Conservation (phyloP, 2,888 invertebrate genomes). For the Cerceris ruficornis region DNA sequence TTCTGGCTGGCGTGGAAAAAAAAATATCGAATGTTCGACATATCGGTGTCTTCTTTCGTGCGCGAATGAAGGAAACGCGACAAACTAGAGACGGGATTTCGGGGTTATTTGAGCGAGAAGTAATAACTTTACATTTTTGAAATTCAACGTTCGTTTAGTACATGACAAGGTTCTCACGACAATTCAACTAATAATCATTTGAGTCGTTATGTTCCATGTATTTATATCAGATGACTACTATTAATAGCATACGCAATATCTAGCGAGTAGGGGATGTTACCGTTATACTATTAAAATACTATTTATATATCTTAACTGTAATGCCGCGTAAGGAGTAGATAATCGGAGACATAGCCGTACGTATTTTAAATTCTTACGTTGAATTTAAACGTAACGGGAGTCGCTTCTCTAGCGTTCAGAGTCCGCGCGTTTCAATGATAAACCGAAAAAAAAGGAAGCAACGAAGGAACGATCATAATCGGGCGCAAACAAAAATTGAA, state of each 20-base stretch:
- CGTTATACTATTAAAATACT: slow-evolving; percentile 79
- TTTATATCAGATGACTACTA: slow-evolving; percentile 63
- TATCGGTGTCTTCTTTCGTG: slow-evolving; percentile 34
- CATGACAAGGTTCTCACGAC: slow-evolving; percentile 36
- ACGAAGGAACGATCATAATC: neutral
- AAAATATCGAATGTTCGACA: slow-evolving; percentile 30
- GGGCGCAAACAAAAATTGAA: neutral
- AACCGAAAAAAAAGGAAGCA: neutral
- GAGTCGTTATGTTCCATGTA: slow-evolving; percentile 59
- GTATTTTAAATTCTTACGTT: slow-evolving; percentile 66
- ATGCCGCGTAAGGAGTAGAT: slow-evolving; percentile 62
- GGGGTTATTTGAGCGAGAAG: neutral
- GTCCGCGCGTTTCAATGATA: neutral
- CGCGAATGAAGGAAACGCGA: slow-evolving; percentile 1
- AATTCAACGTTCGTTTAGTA: slow-evolving; percentile 31
- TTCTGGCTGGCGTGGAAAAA: slow-evolving; percentile 11
- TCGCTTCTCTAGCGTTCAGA: slow-evolving; percentile 37
- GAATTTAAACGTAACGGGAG: slow-evolving; percentile 65
- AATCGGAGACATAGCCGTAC: slow-evolving; percentile 70
- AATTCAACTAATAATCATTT: slow-evolving; percentile 48
- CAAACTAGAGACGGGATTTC: neutral
- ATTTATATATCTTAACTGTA: slow-evolving; percentile 76
- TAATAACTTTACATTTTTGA: slow-evolving; percentile 14
- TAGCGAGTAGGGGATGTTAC: slow-evolving; percentile 73
- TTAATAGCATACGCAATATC: slow-evolving; percentile 60